Conservation (phyloP, 2,888 invertebrate genomes). For the Anaspis maculata region DNA sequence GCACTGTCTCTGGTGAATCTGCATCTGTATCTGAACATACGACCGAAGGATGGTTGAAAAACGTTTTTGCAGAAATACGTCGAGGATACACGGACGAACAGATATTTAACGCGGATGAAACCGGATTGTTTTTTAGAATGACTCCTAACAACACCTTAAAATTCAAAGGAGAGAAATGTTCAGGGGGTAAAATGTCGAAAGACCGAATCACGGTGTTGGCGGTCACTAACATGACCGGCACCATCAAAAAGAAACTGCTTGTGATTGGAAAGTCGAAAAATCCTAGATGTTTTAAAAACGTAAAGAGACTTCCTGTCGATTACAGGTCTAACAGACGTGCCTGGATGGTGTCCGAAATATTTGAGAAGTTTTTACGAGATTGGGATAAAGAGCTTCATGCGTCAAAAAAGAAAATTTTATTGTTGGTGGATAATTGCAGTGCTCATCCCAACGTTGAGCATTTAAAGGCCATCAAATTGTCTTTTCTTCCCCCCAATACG, state of each 20-base stretch:
- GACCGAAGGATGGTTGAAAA: background rate
- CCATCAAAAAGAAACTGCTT: conserved; percentile 24
- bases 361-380: conserved; percentile 1
- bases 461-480: conserved; percentile 8
- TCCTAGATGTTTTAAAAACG: conserved; percentile 23
- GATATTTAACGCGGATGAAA: too few species aligned
- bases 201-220: conserved; percentile 24
- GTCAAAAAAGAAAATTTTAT: conserved; percentile 12
- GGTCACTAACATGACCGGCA: conserved; percentile 22
- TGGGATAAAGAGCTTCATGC: conserved; percentile 11
- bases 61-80: conserved; percentile 1
- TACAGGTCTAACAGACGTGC: conserved; percentile 10
- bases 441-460: conserved; percentile 11
- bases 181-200: too few species aligned
- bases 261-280: conserved; percentile 28
- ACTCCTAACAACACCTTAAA: too few species aligned
- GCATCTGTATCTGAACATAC: too few species aligned
- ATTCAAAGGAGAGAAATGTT: too few species aligned
- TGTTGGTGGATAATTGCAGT: conserved; percentile 16
- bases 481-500: conserved; percentile 16
- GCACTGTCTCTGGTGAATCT: too few species aligned
- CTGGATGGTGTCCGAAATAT: conserved; percentile 10
- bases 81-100: too few species aligned
- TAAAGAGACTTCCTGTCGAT: conserved; percentile 17
- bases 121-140: too few species aligned